These are phyloP conservation scores for Andricus curvator DNA, from an alignment of 2,888 invertebrate species.

Conservation along the genomic window DNA sequence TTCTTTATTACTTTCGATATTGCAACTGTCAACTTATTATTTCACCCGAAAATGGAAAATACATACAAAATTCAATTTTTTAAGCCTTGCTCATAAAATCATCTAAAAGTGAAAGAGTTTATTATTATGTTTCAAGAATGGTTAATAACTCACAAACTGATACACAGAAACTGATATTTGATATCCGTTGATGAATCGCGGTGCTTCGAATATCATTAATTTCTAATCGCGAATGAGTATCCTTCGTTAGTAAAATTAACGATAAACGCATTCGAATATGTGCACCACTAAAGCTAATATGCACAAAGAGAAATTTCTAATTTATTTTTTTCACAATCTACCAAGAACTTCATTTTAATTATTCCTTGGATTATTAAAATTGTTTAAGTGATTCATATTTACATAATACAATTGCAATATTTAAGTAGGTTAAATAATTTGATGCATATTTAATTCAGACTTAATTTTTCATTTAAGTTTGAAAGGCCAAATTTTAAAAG, in stretches of 20 bases:
- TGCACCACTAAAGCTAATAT: background rate
- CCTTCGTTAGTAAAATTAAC: slow-evolving; percentile 29
- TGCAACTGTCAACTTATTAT: background rate
- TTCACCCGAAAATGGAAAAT: background rate
- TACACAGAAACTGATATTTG: background rate
- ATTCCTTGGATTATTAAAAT: background rate
- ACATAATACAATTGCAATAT: background rate
- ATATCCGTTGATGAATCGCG: slow-evolving; percentile 2
- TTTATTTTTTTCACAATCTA: background rate
- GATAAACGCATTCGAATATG: background rate
- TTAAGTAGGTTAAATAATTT: too few species aligned
- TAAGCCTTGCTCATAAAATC: background rate
- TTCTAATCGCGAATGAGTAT: slow-evolving; percentile 20
- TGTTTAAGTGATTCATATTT: background rate
- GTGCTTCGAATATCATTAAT: slow-evolving; percentile 18
- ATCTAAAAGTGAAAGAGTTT: background rate
- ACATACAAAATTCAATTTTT: background rate
- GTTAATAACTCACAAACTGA: background rate
- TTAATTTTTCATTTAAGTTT: background rate
- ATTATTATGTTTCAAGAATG: slow-evolving; percentile 7
- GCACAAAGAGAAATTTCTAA: background rate
- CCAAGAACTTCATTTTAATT: background rate
- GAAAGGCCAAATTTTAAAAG: too few species aligned
- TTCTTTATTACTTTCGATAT: background rate
- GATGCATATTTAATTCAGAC: background rate